phyloP scores from a whole-genome alignment of 2,113 vertebrate species.

The Aptenodytes forsteri region DNA sequence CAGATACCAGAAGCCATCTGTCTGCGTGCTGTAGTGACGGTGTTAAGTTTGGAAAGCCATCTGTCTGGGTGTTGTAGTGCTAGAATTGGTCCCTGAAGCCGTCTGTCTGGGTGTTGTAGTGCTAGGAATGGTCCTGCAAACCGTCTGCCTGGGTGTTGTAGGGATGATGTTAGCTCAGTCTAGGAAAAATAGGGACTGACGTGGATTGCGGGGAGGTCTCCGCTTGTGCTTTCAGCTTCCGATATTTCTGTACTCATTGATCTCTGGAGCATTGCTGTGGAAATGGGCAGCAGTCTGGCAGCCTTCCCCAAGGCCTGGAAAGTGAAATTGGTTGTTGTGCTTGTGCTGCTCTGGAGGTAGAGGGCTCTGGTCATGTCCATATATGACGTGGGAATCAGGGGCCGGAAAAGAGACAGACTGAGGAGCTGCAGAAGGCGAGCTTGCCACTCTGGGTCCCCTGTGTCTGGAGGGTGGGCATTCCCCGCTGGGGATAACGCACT shows the following conservation, averaged over 20 bases:
- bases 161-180: background rate
- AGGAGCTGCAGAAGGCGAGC: background rate
- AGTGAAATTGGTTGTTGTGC: background rate
- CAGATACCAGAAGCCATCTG: slow-evolving; percentile 22
- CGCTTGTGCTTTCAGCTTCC: background rate
- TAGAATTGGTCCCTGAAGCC: slow-evolving; percentile 25
- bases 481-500: rapidly evolving
- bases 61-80: slow-evolving; percentile 54
- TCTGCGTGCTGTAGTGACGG: background rate
- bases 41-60: slow-evolving; percentile 53
- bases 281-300: background rate
- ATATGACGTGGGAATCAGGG: background rate
- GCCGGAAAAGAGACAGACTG: background rate
- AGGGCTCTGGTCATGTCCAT: background rate
- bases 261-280: background rate
- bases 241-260: background rate
- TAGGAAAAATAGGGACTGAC: background rate
- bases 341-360: background rate
- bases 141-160: background rate
- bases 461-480: background rate
- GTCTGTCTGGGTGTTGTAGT: slow-evolving; percentile 51
- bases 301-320: background rate
- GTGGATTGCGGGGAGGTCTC: background rate
- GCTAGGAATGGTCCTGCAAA: background rate
- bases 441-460: background rate